These are phyloP conservation scores for Linyphia triangularis DNA, from an alignment of 2,888 invertebrate species.

Conservation along the genomic window DNA sequence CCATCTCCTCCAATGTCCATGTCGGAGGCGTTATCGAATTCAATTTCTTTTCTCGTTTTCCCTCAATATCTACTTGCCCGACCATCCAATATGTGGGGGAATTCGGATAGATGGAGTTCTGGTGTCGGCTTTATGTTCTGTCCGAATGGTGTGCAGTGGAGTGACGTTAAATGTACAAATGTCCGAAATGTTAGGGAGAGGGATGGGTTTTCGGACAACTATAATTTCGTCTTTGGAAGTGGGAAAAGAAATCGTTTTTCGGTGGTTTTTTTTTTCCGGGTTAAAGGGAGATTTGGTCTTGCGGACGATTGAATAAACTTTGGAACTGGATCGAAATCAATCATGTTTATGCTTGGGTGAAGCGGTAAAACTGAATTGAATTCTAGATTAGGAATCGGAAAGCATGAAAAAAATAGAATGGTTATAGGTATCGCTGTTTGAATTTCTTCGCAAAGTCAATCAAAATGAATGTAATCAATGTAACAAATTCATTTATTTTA, in stretches of 20 bases:
- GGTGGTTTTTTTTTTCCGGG: background rate
- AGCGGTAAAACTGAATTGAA: too few species aligned
- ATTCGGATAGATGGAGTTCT: constrained; percentile 54
- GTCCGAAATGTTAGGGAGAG: constrained; percentile 32
- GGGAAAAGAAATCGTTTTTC: background rate
- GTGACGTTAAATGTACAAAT: constrained; percentile 48
- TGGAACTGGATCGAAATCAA: background rate
- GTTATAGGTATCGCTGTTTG: too few species aligned
- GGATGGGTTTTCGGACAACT: constrained; percentile 11
- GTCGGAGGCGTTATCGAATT: constrained; percentile 70
- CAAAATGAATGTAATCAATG: too few species aligned
- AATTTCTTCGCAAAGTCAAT: too few species aligned
- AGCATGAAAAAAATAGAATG: too few species aligned
- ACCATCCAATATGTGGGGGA: constrained; percentile 37
- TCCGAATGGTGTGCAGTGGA: constrained; percentile 32
- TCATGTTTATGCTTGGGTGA: background rate
- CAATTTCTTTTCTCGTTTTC: constrained; percentile 52
- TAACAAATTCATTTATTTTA: too few species aligned
- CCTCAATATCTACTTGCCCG: constrained; percentile 21
- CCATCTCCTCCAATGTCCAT: constrained; percentile 38
- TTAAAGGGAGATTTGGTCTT: background rate
- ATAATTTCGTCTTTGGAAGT: constrained; percentile 50
- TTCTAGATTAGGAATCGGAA: too few species aligned
- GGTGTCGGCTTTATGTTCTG: background rate
- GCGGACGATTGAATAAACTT: background rate